Evolutionary conservation across 2,797 vertebrate species (phyloP), one percentile per base, ranked within the genome.

Genomic region (Pseudochirops corinnae): DNA sequence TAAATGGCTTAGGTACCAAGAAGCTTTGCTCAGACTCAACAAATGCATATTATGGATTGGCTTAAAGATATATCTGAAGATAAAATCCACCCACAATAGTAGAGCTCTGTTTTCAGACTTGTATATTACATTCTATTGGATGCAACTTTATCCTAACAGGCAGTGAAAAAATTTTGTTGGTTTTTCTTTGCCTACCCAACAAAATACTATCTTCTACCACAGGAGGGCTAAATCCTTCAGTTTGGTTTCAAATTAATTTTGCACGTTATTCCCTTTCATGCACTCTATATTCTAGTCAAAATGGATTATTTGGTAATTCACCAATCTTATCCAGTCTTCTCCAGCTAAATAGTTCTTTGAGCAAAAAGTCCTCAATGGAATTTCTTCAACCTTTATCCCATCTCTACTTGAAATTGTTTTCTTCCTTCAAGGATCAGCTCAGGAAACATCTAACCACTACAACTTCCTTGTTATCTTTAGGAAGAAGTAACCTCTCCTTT

Each of bases 1-100:
- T 96, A n/a, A 95, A 93, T 96, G 95, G 95, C 93, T 95, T 21
- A 93, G 92, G 46, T 91, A 6, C 87, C 93, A 96, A 93, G n/a
- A 74, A 56, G 93, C 50, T 95, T 96, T 95, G 95, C 55, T 94
- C 82, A 93, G 29, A 7, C 91, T 95, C 95, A 90, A 95, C 46
- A 91, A 93, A 94, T 87, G 18, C 33, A 9, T 52, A 87, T 21
- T 57, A 58, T 82, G 31, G 11, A 7, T 58, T 96, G 50, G 90
- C 31, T 26, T 96, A 39, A 39, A 94, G 58, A 94, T 46, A 74
- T 7, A n/a, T 60, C 67, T 93, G 50, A 96, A 97, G 94, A 94
- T 92, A 93, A 94, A 96, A 62, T 4, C 31, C n/a, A 92, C 29
- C 87, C 62, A 74, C 14, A 60, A 10, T 55, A 92, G 18, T 91